A percentile compares a stretch with the other conserved stretches of the same genome.
Conservation (phyloP, 2,888 invertebrate species). For the Enchytraeus crypticus region DNA sequence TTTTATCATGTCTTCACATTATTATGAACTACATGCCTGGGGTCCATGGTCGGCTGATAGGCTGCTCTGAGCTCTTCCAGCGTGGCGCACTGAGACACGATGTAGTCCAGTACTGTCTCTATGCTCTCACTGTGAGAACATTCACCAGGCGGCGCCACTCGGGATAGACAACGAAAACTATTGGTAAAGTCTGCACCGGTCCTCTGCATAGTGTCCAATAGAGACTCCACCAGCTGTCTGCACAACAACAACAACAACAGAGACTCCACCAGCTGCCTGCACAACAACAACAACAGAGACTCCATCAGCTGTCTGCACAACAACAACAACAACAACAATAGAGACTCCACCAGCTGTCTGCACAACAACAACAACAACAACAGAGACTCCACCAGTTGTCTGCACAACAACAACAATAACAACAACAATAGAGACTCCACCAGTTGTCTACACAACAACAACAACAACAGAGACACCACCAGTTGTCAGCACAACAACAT, state of each 20-base stretch:
- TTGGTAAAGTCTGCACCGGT: constrained; percentile 61
- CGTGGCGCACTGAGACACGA: constrained; percentile 44
- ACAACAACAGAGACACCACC: no score
- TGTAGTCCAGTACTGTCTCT: constrained; percentile 22
- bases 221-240: constrained; percentile 51
- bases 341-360: no score
- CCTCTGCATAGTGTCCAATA: constrained; percentile 58
- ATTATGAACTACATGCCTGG: constrained; percentile 38
- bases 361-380: no score
- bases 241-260: no score
- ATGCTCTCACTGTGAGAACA: constrained; percentile 1
- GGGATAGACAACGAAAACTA: constrained; percentile 44
- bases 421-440: constrained; percentile 55
- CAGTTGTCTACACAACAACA: constrained; percentile 43
- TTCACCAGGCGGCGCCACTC: constrained; percentile 37
- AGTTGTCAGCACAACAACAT: no score
- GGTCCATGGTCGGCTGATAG: constrained; percentile 40
- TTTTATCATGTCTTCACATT: no score
- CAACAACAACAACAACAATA: no score
- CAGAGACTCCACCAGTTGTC: constrained; percentile 60
- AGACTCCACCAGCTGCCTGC: no score
- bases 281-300: no score
- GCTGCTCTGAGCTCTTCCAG: constrained; percentile 36
- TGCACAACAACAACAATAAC: constrained; percentile 61
- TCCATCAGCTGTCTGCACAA: no score